These are phyloP conservation scores for Ormyrus thymus DNA, from an alignment of 2,888 invertebrate genomes.

Conservation along the genomic window DNA sequence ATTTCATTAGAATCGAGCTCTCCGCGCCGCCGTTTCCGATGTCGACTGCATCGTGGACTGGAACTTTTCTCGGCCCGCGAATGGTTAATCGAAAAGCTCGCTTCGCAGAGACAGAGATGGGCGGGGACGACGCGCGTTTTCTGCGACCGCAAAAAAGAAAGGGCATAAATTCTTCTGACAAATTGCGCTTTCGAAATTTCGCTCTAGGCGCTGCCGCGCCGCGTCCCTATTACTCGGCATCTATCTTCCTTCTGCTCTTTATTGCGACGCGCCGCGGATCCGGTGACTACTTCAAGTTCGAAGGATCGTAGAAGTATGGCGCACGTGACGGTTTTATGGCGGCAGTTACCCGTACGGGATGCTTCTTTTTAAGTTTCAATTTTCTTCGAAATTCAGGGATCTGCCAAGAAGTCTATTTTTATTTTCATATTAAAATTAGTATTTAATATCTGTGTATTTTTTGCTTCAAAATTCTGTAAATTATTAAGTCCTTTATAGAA, in stretches of 20 bases:
- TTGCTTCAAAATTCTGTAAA: no score
- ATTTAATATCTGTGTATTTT: no score
- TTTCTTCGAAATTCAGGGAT: neutral
- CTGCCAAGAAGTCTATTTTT: no score
- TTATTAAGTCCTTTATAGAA: no score
- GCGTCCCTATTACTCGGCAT: constrained; percentile 45
- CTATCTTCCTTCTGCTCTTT: constrained; percentile 49
- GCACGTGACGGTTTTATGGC: constrained; percentile 43
- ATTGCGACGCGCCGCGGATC: constrained; percentile 51
- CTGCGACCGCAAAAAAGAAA: neutral
- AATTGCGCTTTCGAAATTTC: constrained; percentile 25
- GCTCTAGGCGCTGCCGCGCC: constrained; percentile 21
- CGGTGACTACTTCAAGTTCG: constrained; percentile 37
- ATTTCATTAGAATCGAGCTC: no score
- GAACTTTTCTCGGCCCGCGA: neutral
- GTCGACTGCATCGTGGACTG: neutral
- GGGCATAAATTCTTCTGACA: constrained; percentile 48
- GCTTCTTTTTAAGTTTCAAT: neutral
- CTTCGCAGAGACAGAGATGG: no score
- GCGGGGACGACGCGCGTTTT: no score
- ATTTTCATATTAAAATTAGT: no score
- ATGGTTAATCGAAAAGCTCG: no score
- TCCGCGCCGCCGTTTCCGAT: neutral
- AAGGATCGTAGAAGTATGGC: constrained; percentile 7
- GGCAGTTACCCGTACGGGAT: neutral